These are phyloP conservation scores for Junonia oenone DNA, from an alignment of 2,888 invertebrate species.

Conservation along the genomic window DNA sequence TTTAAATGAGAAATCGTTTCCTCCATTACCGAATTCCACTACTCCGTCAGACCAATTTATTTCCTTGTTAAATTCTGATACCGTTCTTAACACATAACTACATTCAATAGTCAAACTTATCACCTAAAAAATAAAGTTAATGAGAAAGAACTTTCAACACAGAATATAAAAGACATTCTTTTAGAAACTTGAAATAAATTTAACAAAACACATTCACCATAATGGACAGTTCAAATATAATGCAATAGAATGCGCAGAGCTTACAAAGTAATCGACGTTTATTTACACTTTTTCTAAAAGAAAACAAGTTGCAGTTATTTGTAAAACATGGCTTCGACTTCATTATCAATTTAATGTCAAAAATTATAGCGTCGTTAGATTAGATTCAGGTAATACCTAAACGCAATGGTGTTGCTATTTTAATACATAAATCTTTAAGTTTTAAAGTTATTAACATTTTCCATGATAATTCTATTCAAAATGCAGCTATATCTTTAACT, in stretches of 20 bases:
- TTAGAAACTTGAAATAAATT: slow-evolving; percentile 7
- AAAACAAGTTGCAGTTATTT: no score
- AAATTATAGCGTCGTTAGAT: no score
- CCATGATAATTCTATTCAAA: no score
- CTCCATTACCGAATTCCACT: neutral
- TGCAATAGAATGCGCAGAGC: slow-evolving; percentile 20
- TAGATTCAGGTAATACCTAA: no score
- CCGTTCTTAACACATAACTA: neutral
- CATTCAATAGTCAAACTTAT: slow-evolving; percentile 10
- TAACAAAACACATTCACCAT: neutral
- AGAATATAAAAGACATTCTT: slow-evolving; percentile 10
- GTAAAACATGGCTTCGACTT: no score
- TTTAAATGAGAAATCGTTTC: slow-evolving; percentile 10
- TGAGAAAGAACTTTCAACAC: slow-evolving; percentile 4
- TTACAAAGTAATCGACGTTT: neutral
- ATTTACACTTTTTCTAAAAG: no score
- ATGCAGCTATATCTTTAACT: no score
- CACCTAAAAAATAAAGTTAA: slow-evolving; percentile 8
- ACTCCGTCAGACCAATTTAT: neutral
- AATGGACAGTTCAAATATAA: slow-evolving; percentile 15
- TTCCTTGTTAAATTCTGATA: slow-evolving; percentile 9
- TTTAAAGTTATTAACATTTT: no score
- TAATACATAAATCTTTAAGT: no score
- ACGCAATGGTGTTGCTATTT: no score
- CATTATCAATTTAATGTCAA: no score